Evolutionary conservation across 2,888 invertebrate species (phyloP).

Genomic region (Ptychoptera contaminata): DNA sequence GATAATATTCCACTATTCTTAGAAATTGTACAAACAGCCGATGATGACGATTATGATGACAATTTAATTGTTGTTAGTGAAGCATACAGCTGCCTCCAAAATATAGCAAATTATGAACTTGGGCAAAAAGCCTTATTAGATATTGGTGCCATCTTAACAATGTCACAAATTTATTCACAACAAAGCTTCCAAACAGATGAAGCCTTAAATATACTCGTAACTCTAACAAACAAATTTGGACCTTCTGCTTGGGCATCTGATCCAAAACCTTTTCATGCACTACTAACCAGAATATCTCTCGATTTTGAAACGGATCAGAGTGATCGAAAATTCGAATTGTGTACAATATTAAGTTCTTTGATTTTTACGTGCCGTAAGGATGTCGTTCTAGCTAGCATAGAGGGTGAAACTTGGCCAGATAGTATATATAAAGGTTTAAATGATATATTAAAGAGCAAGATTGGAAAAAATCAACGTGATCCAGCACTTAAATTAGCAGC

Average conservation of each 20-base stretch:
- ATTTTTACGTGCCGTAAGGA: slow-evolving; percentile 56
- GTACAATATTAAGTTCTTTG: slow-evolving; percentile 59
- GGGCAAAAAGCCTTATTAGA: slow-evolving; percentile 67
- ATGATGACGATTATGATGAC: slow-evolving; percentile 72
- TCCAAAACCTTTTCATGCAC: slow-evolving; percentile 62
- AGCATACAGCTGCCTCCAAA: slow-evolving; percentile 68
- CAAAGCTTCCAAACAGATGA: slow-evolving; percentile 84
- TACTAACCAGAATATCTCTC: slow-evolving; percentile 66
- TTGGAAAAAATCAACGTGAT: slow-evolving; percentile 75
- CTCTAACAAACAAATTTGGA: slow-evolving; percentile 56
- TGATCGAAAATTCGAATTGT: slow-evolving; percentile 78
- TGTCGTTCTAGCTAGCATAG: slow-evolving; percentile 42
- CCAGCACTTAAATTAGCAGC: slow-evolving; percentile 74
- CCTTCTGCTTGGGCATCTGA: slow-evolving; percentile 61
- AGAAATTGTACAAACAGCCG: slow-evolving; percentile 69
- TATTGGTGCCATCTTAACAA: slow-evolving; percentile 61
- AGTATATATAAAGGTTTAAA: slow-evolving; percentile 66
- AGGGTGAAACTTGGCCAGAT: slow-evolving; percentile 65
- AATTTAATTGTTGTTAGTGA: slow-evolving; percentile 75
- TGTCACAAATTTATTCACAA: slow-evolving; percentile 73
- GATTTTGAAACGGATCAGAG: slow-evolving; percentile 83
- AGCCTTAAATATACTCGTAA: slow-evolving; percentile 64
- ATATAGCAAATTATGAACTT: slow-evolving; percentile 59
- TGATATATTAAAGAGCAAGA: slow-evolving; percentile 74
- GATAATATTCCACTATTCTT: slow-evolving; percentile 68